Percentiles rank a stretch among this genome's conserved stretches.
These are phyloP conservation scores for Danio rerio DNA, from an alignment of 2,113 vertebrate genomes.

Conservation along the genomic window GRCz12tu NC_133191.1:12455501-12456000, in stretches of 20 bases:
- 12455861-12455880: constrained; percentile 59
- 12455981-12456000: constrained; percentile 72
- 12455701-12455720: constrained; percentile 79
- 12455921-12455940: constrained; percentile 85
- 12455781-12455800: constrained; percentile 67
- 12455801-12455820: constrained; percentile 54
- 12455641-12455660: constrained; percentile 56
- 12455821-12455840: constrained; percentile 58
- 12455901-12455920: constrained; percentile 81
- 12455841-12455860: constrained; percentile 61
- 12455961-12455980: constrained; percentile 86
- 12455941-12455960: constrained; percentile 82
- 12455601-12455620: constrained; percentile 45
- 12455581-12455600: constrained; percentile 44
- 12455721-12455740: constrained; percentile 72
- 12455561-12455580: constrained; percentile 35
- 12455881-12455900: constrained; percentile 82
- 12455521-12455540: background rate
- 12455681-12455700: constrained; percentile 72
- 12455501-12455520: constrained; percentile 12
- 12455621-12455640: constrained; percentile 21
- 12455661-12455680: constrained; percentile 36
- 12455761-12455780: constrained; percentile 46
- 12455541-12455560: constrained; percentile 20
- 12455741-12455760: constrained; percentile 63